Percentiles rank a stretch among this genome's conserved stretches.
phyloP scores from a whole-genome alignment of 2,113 vertebrate genomes.

The Entomyzon cyanotis region DNA sequence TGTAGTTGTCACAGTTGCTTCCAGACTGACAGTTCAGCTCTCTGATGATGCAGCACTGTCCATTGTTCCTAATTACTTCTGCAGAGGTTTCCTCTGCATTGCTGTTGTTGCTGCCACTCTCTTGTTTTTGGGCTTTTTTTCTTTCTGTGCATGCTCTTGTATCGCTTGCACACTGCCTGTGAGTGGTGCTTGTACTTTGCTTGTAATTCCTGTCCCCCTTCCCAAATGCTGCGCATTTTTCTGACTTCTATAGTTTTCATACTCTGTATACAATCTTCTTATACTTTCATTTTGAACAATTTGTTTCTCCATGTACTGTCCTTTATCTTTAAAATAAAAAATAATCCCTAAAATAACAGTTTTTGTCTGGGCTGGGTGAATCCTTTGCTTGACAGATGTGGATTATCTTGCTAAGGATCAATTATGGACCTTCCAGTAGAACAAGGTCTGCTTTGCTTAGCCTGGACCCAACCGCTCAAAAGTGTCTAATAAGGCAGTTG shows the following conservation, averaged over 20 bases:
- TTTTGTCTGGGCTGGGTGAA: background rate
- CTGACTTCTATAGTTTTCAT: background rate
- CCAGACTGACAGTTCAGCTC: background rate
- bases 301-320: background rate
- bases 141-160: background rate
- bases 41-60: conserved; percentile 20
- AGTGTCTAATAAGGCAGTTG: background rate
- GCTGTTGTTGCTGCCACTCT: background rate
- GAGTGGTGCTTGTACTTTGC: background rate
- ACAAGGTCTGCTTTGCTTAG: background rate
- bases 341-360: background rate
- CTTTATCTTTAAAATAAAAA: background rate
- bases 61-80: background rate
- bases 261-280: background rate
- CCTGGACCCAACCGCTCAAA: background rate
- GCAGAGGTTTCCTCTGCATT: background rate
- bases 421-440: background rate
- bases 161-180: background rate
- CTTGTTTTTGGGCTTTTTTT: background rate
- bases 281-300: background rate
- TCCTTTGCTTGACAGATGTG: background rate
- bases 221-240: background rate
- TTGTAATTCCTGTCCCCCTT: background rate
- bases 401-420: background rate
- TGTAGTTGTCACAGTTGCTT: background rate